Evolutionary conservation across 2,113 vertebrate species (phyloP).

Genomic region (Zosterops hypoxanthus): DNA sequence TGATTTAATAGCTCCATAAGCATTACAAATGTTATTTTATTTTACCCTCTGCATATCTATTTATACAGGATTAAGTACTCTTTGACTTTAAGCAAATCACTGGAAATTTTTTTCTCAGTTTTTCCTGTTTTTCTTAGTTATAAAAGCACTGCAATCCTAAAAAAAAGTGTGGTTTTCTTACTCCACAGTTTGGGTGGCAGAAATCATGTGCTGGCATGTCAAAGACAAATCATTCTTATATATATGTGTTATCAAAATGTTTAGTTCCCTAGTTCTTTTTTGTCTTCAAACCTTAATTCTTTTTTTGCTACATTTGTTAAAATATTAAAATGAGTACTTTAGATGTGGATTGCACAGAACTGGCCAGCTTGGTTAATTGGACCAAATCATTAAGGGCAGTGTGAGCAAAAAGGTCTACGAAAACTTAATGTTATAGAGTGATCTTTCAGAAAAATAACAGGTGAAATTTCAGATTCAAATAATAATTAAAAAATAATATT

Average conservation of each 20-base stretch:
- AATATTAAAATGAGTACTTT: neutral
- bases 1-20: neutral
- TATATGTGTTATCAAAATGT: neutral
- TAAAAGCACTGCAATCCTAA: neutral
- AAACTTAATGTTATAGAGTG: neutral
- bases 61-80: neutral
- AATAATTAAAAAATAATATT: neutral
- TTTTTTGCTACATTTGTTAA: neutral
- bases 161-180: neutral
- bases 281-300: neutral
- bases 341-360: neutral
- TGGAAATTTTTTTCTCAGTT: neutral
- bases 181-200: neutral
- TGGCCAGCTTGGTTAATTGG: neutral
- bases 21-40: neutral
- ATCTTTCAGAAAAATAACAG: neutral
- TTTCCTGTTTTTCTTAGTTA: neutral
- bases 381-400: neutral
- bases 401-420: neutral
- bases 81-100: neutral
- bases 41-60: neutral
- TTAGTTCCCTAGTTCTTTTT: neutral
- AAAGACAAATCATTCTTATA: neutral
- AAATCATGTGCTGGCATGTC: neutral
- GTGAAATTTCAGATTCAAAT: neutral